Base-by-base conservation (phyloP, 1,140 invertebrate genomes). In the Ips nitidus region DNA sequence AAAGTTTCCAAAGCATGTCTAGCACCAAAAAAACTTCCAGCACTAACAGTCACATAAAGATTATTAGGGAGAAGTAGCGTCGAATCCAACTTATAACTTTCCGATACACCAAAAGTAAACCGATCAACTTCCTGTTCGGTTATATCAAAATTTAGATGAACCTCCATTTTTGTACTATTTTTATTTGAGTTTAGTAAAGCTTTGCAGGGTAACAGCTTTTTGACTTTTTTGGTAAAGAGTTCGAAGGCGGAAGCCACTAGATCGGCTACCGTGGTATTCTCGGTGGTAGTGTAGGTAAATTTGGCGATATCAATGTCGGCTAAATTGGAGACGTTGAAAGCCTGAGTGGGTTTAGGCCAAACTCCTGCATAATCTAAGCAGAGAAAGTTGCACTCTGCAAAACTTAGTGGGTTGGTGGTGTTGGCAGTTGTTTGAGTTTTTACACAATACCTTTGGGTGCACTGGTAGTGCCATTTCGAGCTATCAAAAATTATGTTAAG, bases 1-100 rank as follows among this genome's bases (percentile, higher is more conserved):
- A 94, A 80, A 0, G 91, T 93, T 78, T 93, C 91, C 4, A 93
- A 79, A 1, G 86, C 92, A 73, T 94, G 91, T 2, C 91, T 84
- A 0, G 87, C 88, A 0, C 92, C 92, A 74, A 90, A 91, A 79
- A 87, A 93, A 0, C 87, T 89, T 7, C 83, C 83, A 0, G 87
- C 89, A 0, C 74, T 79, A 52, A 94, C 88, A 22, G 83, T 84
- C 3, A 91, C 85, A 7, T 85, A 81, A 3, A 87, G 81, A 1
- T 90, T 70, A 0, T 80, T 73, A 4, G 81, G 80, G 8, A 80
- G 76, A 73, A 82, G 80, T 41, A 84, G 81, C 37, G 73, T 73
- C 1, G 90, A 75, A 4, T 81, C 81, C 1, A 93, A 75, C 37
- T 84, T 84, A 74, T 93, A 94, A 41, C 86, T 88, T 75, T 94